phyloP scores from a whole-genome alignment of 2,888 invertebrate species.

The Limnephilus auricula region DNA sequence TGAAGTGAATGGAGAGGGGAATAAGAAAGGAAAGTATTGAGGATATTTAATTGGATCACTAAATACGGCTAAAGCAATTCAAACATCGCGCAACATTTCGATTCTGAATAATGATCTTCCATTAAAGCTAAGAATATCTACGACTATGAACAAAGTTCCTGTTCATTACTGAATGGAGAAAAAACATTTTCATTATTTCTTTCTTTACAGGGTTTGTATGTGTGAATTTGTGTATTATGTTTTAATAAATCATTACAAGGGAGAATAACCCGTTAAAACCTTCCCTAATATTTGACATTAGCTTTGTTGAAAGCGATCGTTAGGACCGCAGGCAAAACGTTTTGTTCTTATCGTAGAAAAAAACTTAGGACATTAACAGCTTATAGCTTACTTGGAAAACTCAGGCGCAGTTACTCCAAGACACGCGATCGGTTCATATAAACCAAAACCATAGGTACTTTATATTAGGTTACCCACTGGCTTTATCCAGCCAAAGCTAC shows the following conservation, averaged over 20 bases:
- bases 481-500: not conserved
- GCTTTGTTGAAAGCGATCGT: conserved; percentile 18
- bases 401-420: not conserved
- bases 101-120: too few species aligned
- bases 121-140: too few species aligned
- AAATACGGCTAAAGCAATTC: too few species aligned
- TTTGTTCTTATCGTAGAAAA: conserved; percentile 39
- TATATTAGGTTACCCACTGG: not conserved
- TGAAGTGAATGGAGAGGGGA: too few species aligned
- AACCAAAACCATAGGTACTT: not conserved
- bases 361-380: conserved; percentile 13
- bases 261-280: not conserved
- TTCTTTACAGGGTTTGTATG: too few species aligned
- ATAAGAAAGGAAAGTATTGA: too few species aligned
- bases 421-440: conserved; percentile 35
- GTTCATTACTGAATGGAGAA: too few species aligned
- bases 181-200: too few species aligned
- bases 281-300: conserved; percentile 16
- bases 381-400: conserved; percentile 23
- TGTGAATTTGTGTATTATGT: not conserved
- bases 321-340: not conserved
- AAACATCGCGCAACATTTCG: too few species aligned
- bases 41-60: too few species aligned
- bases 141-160: too few species aligned
- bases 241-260: not conserved